Evolutionary conservation across 92 coral and sea anemone genomes (phyloP), one percentile per base, ranked within the genome.

Genomic region (Umimayanthus chanpuru): DNA sequence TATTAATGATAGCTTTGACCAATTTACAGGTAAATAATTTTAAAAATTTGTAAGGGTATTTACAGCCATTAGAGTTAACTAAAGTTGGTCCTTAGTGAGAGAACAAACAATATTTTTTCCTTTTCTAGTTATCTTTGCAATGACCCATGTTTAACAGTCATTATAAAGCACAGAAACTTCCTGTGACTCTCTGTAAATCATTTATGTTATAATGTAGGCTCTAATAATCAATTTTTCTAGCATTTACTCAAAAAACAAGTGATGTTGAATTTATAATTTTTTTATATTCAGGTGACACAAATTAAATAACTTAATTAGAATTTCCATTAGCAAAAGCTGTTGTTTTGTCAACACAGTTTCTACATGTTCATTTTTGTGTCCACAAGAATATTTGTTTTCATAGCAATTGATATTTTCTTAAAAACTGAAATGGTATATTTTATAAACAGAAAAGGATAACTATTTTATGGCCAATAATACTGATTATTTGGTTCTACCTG

Each of bases 201-300:
- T 32, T 10, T 9, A 67, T 21, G 10, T 67, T 43, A 82, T 70
- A 66, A 6, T 21, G n/a, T 73, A 21, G 76, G 40, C 77, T 70
- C 15, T 82, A 66, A 82, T 72, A 82, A 82, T 18, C 76, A 68
- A 40, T 68, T 82, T 65, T 73, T 67, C 38, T 47, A 41, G 64
- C 23, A 70, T 29, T 73, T 73, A 73, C 39, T 28, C 84, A 80
- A 53, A 8, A 38, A 50, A 72, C 77, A 50, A 15, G 73, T 40
- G 58, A 58, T 55, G 26, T 23, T 44, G 40, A 29, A n/a, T 23
- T 15, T 30, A 39, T 39, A 70, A 64, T 64, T 18, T 67, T 64
- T 18, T 67, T 70, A 21, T 67, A 8, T 25, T 26, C 64, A 73
- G 73, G 9, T 66, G 86, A 82, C 50, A 82, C 28, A 68, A n/a